Base-by-base conservation (phyloP, 2,888 invertebrate genomes). In the Leptothorax acervorum region DNA sequence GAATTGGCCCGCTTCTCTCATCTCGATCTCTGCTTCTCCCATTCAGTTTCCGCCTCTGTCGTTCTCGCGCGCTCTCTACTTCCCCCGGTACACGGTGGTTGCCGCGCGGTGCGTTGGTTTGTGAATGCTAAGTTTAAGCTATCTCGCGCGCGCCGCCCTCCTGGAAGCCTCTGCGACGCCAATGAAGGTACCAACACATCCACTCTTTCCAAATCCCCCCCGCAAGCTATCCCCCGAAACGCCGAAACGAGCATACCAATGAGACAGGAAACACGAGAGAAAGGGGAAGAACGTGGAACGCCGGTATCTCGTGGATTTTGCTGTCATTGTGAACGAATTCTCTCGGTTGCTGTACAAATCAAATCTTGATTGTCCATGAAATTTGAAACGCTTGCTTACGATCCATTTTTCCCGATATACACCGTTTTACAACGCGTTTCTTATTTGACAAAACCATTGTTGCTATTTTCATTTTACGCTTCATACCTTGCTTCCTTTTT, bases 51-150 rank as follows among this genome's bases (percentile, higher is more conserved):
- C 18, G 23, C 57, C 55, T 85, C 76, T 82, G 51, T 79, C 75
- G 76, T 82, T 74, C 39, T 48, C 79, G 35, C 23, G 31, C 66
- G 70, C 62, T 35, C 57, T 66, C 82, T 73, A n/a, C 62, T 71
- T 28, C 70, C 60, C 84, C 86, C 23, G 23, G 23, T 23, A 23
- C 23, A 71, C 85, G 85, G 74, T 85, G 85, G 88, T 88, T 90
- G 87, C 85, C 84, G 86, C 78, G 85, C 78, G 85, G 88, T 88
- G 89, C 90, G 92, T 90, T 92, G 92, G 93, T 93, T 93, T 90
- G 92, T 92, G 93, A 93, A 93, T 93, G 92, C 92, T 93, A 92
- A 93, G 92, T 93, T 93, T 91, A 89, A 92, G 92, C 92, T 92
- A 92, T 92, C 91, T 92, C 89, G 79, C 75, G 79, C 82, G 79